phyloP scores from a whole-genome alignment of 2,797 vertebrate genomes.

The Florisuga fusca region DNA sequence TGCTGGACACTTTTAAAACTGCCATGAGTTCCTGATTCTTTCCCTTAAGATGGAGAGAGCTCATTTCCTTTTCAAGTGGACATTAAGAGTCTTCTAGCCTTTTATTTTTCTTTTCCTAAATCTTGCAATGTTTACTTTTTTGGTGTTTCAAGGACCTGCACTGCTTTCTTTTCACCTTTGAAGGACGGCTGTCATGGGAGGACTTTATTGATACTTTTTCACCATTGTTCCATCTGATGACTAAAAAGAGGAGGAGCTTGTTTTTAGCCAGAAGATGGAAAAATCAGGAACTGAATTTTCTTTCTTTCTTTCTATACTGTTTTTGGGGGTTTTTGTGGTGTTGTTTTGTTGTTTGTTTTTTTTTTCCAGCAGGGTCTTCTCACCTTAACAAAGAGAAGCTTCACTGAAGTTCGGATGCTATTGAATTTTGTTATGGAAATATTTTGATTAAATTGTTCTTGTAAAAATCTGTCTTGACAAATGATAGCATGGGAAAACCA shows the following conservation, averaged over 20 bases:
- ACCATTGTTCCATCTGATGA: neutral
- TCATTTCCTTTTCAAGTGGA: neutral
- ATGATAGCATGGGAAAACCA: neutral
- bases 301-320: neutral
- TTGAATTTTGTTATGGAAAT: neutral
- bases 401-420: neutral
- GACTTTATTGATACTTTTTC: neutral
- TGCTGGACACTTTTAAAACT: neutral
- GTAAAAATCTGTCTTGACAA: neutral
- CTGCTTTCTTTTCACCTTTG: neutral
- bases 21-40: neutral
- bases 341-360: too few relatives aligned
- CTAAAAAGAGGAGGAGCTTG: neutral
- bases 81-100: neutral
- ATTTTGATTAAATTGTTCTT: neutral
- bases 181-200: neutral
- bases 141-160: neutral
- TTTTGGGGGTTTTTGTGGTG: neutral
- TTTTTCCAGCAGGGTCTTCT: neutral
- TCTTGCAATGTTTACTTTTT: neutral
- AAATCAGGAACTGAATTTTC: neutral
- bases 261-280: neutral
- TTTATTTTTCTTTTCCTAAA: neutral
- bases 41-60: neutral
- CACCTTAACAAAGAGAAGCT: neutral